Evolutionary conservation across 1,140 invertebrate genomes (phyloP).

Genomic region (Riptortus pedestris): DNA sequence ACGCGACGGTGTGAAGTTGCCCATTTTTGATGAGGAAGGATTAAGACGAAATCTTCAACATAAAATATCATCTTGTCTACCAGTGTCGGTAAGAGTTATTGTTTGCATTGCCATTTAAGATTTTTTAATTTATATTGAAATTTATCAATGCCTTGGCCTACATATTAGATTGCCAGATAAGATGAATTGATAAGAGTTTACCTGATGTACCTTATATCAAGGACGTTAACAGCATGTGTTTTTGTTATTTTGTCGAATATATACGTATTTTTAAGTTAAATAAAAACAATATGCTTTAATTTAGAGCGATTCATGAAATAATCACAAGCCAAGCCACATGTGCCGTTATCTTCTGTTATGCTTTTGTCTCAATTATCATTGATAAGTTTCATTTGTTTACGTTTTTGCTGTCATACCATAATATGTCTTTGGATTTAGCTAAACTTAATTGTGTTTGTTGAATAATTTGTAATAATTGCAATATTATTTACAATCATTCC

Average conservation of each 20-base stretch:
- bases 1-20: constrained; percentile 50
- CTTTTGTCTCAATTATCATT: no score
- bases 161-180: constrained; percentile 27
- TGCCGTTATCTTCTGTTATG: no score
- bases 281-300: no score
- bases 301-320: no score
- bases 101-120: background rate
- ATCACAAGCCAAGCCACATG: no score
- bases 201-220: constrained; percentile 15
- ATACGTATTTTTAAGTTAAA: no score
- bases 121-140: background rate
- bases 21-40: constrained; percentile 55
- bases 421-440: no score
- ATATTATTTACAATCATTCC: no score
- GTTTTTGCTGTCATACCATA: no score
- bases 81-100: constrained; percentile 11
- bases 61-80: constrained; percentile 42
- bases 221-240: constrained; percentile 12
- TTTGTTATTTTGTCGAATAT: background rate
- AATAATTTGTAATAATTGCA: no score
- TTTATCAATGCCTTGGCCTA: constrained; percentile 28
- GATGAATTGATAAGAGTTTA: constrained; percentile 29
- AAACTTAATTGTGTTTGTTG: no score
- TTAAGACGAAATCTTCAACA: constrained; percentile 48
- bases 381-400: no score